A percentile compares a stretch with the other conserved stretches of the same genome.
Conservation (phyloP, 2,888 invertebrate genomes). For the Silvanus unidentatus region DNA sequence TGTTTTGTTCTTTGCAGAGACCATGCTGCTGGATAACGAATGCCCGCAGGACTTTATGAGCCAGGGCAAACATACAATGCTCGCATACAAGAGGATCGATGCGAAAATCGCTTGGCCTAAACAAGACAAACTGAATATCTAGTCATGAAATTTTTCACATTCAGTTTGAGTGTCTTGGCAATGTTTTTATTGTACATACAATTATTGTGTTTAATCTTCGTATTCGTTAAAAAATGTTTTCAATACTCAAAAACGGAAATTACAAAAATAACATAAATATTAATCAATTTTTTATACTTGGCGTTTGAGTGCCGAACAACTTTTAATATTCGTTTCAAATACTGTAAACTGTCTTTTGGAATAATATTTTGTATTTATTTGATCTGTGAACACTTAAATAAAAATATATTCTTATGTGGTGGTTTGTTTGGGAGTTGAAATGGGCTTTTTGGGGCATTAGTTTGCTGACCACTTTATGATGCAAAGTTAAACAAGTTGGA, state of each 20-base stretch:
- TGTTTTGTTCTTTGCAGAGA: slow-evolving; percentile 60
- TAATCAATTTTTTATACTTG: slow-evolving; percentile 4
- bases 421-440: too few species aligned
- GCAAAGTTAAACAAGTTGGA: too few species aligned
- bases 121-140: slow-evolving; percentile 42
- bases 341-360: slow-evolving; percentile 8
- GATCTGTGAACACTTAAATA: slow-evolving; percentile 1
- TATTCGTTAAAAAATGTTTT: neutral
- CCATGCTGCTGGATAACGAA: slow-evolving; percentile 79
- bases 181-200: too few species aligned
- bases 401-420: slow-evolving; percentile 1
- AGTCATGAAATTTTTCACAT: slow-evolving; percentile 27
- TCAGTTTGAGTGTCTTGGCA: slow-evolving; percentile 7
- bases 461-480: too few species aligned
- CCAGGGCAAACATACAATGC: slow-evolving; percentile 77
- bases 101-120: slow-evolving; percentile 96
- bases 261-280: neutral
- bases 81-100: slow-evolving; percentile 92
- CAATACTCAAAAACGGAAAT: neutral
- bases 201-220: slow-evolving; percentile 1
- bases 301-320: neutral
- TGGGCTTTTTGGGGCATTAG: too few species aligned
- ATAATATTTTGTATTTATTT: slow-evolving; percentile 18
- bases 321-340: neutral
- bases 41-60: slow-evolving; percentile 84